Evolutionary conservation across 2,888 invertebrate species (phyloP).

Genomic region (Plutella xylostella): DNA sequence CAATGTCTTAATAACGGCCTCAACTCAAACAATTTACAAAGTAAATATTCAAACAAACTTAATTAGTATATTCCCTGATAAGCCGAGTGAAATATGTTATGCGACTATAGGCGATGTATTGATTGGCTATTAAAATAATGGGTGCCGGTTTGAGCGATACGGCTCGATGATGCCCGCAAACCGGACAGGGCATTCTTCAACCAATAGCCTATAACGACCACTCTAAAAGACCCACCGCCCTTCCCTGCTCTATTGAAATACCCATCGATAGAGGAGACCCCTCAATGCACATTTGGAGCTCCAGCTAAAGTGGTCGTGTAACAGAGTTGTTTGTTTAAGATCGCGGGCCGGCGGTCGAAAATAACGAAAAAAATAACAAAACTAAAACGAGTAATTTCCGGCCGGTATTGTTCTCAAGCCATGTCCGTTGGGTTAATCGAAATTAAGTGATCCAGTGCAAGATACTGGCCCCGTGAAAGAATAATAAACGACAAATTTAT

Average conservation of each 20-base stretch:
- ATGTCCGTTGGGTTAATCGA: slow-evolving; percentile 53
- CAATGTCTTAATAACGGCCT: slow-evolving; percentile 43
- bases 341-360: slow-evolving; percentile 35
- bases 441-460: slow-evolving; percentile 67
- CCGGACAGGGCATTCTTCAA: slow-evolving; percentile 40
- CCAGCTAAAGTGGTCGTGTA: slow-evolving; percentile 26
- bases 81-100: slow-evolving; percentile 46
- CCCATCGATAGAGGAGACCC: too few relatives aligned
- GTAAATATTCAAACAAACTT: slow-evolving; percentile 60
- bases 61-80: slow-evolving; percentile 47
- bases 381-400: slow-evolving; percentile 63
- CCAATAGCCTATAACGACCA: slow-evolving; percentile 12
- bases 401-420: slow-evolving; percentile 52
- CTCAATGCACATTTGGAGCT: slow-evolving; percentile 18
- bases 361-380: slow-evolving; percentile 54
- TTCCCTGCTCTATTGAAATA: slow-evolving; percentile 15
- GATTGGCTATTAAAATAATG: slow-evolving; percentile 61
- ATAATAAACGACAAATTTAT: slow-evolving; percentile 48
- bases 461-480: slow-evolving; percentile 45
- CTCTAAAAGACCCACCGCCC: slow-evolving; percentile 14
- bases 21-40: slow-evolving; percentile 55
- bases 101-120: slow-evolving; percentile 50
- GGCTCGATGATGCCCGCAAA: slow-evolving; percentile 32
- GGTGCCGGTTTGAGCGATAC: slow-evolving; percentile 43
- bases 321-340: slow-evolving; percentile 41